Base-by-base conservation (phyloP, 2,113 vertebrate genomes). In the Falco punctatus region DNA sequence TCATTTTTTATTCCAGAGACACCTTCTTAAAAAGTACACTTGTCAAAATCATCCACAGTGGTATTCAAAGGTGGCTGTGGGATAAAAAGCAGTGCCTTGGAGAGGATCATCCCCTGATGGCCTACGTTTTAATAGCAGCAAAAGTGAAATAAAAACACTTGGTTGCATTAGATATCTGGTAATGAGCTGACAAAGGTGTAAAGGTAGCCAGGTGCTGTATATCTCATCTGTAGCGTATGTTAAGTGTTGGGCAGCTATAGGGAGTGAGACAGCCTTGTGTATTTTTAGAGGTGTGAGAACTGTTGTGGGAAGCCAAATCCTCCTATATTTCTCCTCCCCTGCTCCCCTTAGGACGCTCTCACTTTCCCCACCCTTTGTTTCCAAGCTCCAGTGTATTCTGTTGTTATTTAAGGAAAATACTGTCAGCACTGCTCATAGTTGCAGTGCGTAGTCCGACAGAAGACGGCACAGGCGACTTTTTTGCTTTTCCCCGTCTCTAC, bases 241-340 rank as follows among this genome's bases (percentile, higher is more conserved):
- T 49, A 73, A 70, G n/a, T 66, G 42, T 57, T 86, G 82, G 74
- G 71, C 86, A 91, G 86, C 72, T 92, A 27, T 17, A 61, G 58
- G 44, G 44, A 82, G 19, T 30, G 66, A 95, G 62, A 38, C 79
- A 88, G 88, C 40, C 75, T 64, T 71, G 52, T 17, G 23, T 88
- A 65, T 84, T 92, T 96, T 88, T 69, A 86, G 61, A 92, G 77
- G 90, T 93, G 66, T 90, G 88, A 94, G 82, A 91, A 59, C 46
- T 79, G 64, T 20, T 81, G 9, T 2, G 48, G 44, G 48, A 81
- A 93, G 83, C 92, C 82, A 94, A 54, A 81, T 67, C 22, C 55
- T 90, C 54, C 58, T 70, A 5, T 52, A 27, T 67, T 96, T 90
- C 48, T 38, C 22, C 26, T 93, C 24, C 74, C 51, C 32, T 44